phyloP scores from a whole-genome alignment of 2,113 vertebrate genomes.

The Corvus hawaiiensis region DNA sequence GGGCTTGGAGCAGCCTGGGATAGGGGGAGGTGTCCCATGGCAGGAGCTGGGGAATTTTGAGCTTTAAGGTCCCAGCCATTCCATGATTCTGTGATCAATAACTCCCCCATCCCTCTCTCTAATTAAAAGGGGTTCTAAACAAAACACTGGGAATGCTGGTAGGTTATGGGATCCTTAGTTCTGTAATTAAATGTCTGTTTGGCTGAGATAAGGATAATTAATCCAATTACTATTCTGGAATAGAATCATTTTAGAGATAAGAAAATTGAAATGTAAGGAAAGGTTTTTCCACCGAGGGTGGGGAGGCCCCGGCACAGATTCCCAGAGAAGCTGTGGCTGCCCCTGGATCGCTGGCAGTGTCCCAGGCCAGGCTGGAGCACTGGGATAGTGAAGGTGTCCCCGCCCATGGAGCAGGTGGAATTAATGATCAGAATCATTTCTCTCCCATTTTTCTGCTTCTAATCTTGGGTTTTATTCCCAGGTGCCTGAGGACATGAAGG shows the following conservation, averaged over 20 bases:
- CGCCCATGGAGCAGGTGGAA: not conserved
- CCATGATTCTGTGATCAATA: rapidly evolving
- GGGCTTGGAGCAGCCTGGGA: not conserved
- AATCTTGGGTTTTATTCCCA: not conserved
- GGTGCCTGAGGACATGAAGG: not conserved
- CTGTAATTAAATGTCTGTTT: not conserved
- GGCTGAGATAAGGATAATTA: not conserved
- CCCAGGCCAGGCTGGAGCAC: not conserved
- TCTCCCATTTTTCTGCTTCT: not conserved
- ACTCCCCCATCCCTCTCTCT: not conserved
- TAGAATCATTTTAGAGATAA: not conserved
- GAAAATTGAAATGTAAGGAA: not conserved
- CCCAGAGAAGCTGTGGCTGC: not conserved
- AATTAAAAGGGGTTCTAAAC: not conserved
- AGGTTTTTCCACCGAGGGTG: not conserved
- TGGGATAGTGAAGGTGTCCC: not conserved
- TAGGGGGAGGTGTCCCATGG: rapidly evolving
- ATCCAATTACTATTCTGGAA: not conserved
- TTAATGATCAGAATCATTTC: not conserved
- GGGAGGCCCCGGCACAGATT: not conserved
- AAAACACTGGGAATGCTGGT: not conserved
- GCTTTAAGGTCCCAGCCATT: not conserved
- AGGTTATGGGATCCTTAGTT: not conserved
- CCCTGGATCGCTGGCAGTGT: not conserved
- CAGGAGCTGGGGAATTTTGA: not conserved